These are phyloP conservation scores for Drosophila paranaensis DNA, from an alignment of 2,888 invertebrate genomes.

Conservation along the genomic window DNA sequence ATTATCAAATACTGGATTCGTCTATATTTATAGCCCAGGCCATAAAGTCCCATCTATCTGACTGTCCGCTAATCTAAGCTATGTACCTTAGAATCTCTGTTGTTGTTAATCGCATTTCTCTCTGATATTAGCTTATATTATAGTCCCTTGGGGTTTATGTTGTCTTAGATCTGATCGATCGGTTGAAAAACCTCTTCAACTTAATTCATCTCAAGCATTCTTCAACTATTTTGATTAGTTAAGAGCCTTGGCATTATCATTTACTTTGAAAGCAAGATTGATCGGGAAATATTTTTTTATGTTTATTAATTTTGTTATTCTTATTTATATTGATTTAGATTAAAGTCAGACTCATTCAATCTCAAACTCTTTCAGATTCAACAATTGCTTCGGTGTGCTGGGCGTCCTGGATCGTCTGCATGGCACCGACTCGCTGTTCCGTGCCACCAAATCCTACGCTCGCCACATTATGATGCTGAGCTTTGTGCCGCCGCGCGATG, in stretches of 20 bases:
- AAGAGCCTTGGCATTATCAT: too few relatives aligned
- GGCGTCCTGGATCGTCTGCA: slow-evolving; percentile 93
- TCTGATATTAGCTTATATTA: neutral
- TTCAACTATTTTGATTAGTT: too few relatives aligned
- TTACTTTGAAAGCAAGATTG: too few relatives aligned
- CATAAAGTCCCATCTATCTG: neutral
- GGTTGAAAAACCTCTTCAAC: neutral
- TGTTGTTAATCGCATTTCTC: neutral
- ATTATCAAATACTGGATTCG: slow-evolving; percentile 2
- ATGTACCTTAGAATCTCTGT: neutral
- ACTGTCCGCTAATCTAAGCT: neutral
- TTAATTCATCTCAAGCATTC: neutral
- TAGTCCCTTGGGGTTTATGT: neutral
- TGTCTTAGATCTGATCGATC: neutral
- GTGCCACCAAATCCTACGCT: slow-evolving; percentile 89
- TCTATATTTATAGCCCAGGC: neutral
- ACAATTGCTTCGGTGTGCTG: slow-evolving; percentile 92
- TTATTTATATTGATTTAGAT: too few relatives aligned
- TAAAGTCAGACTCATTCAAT: neutral
- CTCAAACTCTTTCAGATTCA: slow-evolving; percentile 87
- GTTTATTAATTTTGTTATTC: too few relatives aligned
- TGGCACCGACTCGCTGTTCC: slow-evolving; percentile 92
- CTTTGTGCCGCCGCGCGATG: slow-evolving; percentile 88
- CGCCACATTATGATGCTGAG: slow-evolving; percentile 91
- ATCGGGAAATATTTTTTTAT: too few relatives aligned